A percentile compares a stretch with the other conserved stretches of the same genome.
phyloP scores from a whole-genome alignment of 2,888 invertebrate genomes.

The Drosophila atripex region DNA sequence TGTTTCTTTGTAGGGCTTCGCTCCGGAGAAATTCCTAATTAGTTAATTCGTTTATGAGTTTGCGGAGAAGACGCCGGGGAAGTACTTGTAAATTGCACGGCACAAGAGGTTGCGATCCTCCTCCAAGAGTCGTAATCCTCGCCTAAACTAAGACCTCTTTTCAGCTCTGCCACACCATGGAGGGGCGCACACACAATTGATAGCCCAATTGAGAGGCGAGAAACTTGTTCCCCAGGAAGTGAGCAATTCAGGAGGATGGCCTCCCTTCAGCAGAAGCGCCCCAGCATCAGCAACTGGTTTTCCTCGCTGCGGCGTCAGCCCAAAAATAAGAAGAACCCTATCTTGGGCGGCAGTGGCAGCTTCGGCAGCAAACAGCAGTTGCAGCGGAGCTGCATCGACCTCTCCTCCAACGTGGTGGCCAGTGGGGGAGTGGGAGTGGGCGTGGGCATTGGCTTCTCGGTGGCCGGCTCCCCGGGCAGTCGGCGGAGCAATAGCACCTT shows the following conservation, averaged over 20 bases:
- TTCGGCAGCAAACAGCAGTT: conserved; percentile 76
- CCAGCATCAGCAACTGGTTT: conserved; percentile 92
- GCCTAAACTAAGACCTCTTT: conserved; percentile 45
- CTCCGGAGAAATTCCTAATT: conserved; percentile 45
- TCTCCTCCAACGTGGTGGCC: conserved; percentile 42
- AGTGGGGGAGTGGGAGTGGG: conserved; percentile 5
- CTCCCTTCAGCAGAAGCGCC: conserved; percentile 86
- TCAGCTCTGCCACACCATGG: conserved; percentile 55
- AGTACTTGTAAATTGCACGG: conserved; percentile 71
- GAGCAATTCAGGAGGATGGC: conserved; percentile 61
- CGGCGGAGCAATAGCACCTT: conserved; percentile 78
- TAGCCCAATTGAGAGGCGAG: conserved; percentile 22
- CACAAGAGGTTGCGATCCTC: conserved; percentile 9
- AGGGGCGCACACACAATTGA: conserved; percentile 60
- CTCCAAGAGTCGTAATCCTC: neutral
- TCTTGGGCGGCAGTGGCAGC: conserved; percentile 63
- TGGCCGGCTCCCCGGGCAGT: conserved; percentile 28
- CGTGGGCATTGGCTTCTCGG: conserved; percentile 12
- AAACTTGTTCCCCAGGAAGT: conserved; percentile 50
- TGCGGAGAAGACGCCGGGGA: conserved; percentile 23
- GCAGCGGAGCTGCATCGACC: conserved; percentile 84
- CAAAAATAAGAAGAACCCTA: conserved; percentile 80
- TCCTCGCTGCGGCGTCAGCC: conserved; percentile 89
- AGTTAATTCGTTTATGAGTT: conserved; percentile 65
- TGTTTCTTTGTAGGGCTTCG: conserved; percentile 29